Base-by-base conservation (phyloP, 2,888 invertebrate genomes). In the Dryocosmus kuriphilus region DNA sequence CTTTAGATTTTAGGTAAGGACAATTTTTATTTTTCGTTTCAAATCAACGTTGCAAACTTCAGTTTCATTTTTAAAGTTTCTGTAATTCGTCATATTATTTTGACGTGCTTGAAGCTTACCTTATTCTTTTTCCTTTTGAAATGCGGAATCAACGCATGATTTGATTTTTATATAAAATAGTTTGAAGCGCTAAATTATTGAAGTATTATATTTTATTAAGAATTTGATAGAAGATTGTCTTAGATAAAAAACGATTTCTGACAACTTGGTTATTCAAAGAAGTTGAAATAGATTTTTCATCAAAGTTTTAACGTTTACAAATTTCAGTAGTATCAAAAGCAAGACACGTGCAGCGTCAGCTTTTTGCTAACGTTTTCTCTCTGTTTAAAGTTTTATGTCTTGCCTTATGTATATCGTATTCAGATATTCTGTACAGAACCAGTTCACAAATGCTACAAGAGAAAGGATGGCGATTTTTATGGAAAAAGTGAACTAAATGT, bases 381-480 rank as follows among this genome's bases (percentile, higher is more conserved):
- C 41, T 67, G 27, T 30, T 67, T 46, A 41, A 67, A 67, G 67
- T 67, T 67, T 67, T 46, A 46, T n/a, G 27, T 67, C 46, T 46
- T 67, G 24, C 67, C 27, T 67, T 46, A 46, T n/a, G n/a, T n/a
- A n/a, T 67, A 46, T 67, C 46, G n/a, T n/a, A 67, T 67, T 67
- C 67, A 67, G 46, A 67, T 67, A 67, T 67, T 67, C 27, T 67
- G 30, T 46, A 67, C 46, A 27, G 46, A 67, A 67, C 41, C 67
- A 46, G 46, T 67, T 67, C 67, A 46, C 46, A 46, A 67, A 67
- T 46, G 46, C 27, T 27, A 46, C 46, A 67, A 46, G 67, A 67
- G 67, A 67, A 46, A 67, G 46, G 67, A 67, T 67, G 67, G 38
- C 46, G 46, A 67, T 67, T 67, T 67, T 46, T 67, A 46, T 67